A percentile compares a stretch with the other conserved stretches of the same genome.
Conservation (phyloP, 1,140 invertebrate species). For the Drosophila parabipectinata region DNA sequence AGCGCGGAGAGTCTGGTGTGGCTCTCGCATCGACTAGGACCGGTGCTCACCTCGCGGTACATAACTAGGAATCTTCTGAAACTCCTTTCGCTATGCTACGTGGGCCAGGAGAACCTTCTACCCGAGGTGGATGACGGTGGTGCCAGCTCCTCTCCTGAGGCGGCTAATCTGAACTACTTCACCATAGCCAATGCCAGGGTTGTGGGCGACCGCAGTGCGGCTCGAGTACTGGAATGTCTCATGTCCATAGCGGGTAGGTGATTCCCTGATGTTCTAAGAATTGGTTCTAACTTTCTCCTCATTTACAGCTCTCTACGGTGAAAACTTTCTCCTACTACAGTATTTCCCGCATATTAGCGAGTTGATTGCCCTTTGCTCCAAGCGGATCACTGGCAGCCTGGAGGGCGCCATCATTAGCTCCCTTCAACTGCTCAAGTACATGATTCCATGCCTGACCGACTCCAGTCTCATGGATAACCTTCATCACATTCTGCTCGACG, state of each 20-base stretch:
- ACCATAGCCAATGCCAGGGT: constrained; percentile 87
- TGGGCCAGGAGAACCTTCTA: constrained; percentile 91
- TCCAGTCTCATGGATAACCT: constrained; percentile 93
- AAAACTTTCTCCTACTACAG: constrained; percentile 93
- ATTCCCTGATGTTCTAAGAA: background rate
- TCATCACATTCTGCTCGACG: constrained; percentile 89
- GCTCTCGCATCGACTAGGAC: constrained; percentile 96
- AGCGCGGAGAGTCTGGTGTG: constrained; percentile 95
- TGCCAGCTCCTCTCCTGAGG: constrained; percentile 24
- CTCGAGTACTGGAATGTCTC: constrained; percentile 94
- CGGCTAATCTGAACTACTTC: constrained; percentile 85
- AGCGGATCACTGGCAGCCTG: constrained; percentile 91
- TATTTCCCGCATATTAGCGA: constrained; percentile 97
- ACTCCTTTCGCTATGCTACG: constrained; percentile 97
- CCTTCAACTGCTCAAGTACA: constrained; percentile 91
- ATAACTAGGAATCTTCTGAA: constrained; percentile 95
- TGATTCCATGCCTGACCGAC: constrained; percentile 93
- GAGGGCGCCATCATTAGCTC: constrained; percentile 96
- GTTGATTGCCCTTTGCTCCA: constrained; percentile 89
- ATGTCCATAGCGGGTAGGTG: constrained; percentile 89
- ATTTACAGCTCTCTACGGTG: constrained; percentile 56
- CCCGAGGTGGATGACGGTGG: constrained; percentile 69
- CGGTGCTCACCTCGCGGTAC: constrained; percentile 95
- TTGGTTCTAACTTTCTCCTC: background rate
- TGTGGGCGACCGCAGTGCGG: constrained; percentile 92